A percentile compares a stretch with the other conserved stretches of the same genome.
Conservation (phyloP, 1,140 invertebrate species). For the Mylabris phalerata region DNA sequence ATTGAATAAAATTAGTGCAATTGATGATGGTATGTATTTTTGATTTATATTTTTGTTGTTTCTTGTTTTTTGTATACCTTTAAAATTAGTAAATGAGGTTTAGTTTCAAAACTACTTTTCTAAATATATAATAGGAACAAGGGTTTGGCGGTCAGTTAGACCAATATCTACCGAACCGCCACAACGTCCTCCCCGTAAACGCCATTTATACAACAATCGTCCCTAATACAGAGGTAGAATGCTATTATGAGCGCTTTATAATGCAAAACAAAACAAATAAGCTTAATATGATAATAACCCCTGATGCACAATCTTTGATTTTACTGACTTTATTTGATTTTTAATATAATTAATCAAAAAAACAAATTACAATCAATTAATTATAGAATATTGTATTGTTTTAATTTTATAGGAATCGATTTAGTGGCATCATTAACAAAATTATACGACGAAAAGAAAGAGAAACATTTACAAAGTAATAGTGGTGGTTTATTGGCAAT, state of each 20-base stretch:
- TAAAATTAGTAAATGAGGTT: neutral
- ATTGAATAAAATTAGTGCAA: conserved; percentile 47
- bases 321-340: neutral
- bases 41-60: neutral
- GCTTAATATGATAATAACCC: neutral
- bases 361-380: no score
- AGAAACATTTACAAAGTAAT: conserved; percentile 16
- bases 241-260: conserved; percentile 11
- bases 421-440: conserved; percentile 63
- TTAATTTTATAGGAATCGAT: conserved; percentile 52
- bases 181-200: conserved; percentile 39
- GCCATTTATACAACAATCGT: conserved; percentile 35
- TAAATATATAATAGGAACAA: conserved; percentile 28
- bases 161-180: conserved; percentile 33
- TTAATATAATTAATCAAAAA: no score
- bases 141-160: conserved; percentile 40
- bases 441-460: conserved; percentile 63
- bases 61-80: neutral
- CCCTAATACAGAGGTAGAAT: conserved; percentile 29
- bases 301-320: neutral
- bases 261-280: neutral
- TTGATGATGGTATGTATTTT: conserved; percentile 49
- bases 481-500: conserved; percentile 1
- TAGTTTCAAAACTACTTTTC: neutral
- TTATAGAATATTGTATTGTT: neutral